A percentile compares a stretch with the other conserved stretches of the same genome.
Conservation (phyloP, 2,888 invertebrate species). For the Cephus runcator region DNA sequence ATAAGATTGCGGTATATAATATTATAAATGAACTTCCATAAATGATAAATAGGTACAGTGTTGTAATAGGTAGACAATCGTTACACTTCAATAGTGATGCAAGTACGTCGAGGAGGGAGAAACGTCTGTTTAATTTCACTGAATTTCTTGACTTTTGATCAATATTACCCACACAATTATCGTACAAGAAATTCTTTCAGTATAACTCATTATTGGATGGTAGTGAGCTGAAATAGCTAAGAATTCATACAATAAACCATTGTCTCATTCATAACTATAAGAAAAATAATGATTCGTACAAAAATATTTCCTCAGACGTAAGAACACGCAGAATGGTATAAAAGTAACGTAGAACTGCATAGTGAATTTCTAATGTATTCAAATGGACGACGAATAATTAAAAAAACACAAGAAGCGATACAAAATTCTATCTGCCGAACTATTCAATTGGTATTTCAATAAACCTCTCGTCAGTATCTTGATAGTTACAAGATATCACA, state of each 20-base stretch:
- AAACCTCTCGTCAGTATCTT: neutral
- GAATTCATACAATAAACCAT: neutral
- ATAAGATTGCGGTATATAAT: neutral
- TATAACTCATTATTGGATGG: neutral
- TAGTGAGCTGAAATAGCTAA: neutral
- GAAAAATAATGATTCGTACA: too few species aligned
- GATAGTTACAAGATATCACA: too few species aligned
- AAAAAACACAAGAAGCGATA: neutral
- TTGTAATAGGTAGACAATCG: neutral
- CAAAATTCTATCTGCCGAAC: neutral
- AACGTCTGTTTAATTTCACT: neutral
- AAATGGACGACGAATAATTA: neutral
- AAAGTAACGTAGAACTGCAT: neutral
- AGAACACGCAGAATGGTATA: neutral
- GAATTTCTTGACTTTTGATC: neutral
- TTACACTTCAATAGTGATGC: neutral
- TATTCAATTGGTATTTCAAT: neutral
- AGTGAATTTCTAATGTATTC: too few species aligned
- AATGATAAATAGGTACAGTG: neutral
- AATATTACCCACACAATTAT: neutral
- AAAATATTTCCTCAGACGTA: neutral
- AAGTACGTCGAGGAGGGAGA: neutral
- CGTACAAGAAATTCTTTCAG: neutral
- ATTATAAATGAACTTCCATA: neutral
- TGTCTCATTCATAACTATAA: neutral